phyloP scores from a whole-genome alignment of 1,140 invertebrate genomes.

The Pseudomyrmex pallidus region DNA sequence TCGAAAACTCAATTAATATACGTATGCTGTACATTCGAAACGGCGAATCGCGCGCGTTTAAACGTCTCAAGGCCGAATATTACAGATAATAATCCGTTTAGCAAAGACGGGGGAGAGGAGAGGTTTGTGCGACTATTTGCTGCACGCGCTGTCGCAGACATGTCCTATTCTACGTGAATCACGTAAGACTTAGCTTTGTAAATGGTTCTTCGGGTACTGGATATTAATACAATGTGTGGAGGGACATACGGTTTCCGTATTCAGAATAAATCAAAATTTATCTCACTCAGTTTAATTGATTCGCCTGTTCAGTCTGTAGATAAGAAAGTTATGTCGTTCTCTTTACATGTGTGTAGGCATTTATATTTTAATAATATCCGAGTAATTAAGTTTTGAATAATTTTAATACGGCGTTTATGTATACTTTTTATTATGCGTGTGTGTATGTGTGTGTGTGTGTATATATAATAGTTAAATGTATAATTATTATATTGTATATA shows the following conservation, averaged over 20 bases:
- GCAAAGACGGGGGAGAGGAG: constrained; percentile 17
- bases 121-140: constrained; percentile 44
- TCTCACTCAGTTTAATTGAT: background rate
- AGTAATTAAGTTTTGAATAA: too few species aligned
- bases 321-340: background rate
- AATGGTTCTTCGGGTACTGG: background rate
- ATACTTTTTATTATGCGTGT: too few species aligned
- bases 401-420: too few species aligned
- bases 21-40: constrained; percentile 1
- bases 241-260: background rate
- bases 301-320: background rate
- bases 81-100: constrained; percentile 52
- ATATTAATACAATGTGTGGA: constrained; percentile 12
- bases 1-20: constrained; percentile 41
- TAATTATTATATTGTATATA: too few species aligned
- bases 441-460: too few species aligned
- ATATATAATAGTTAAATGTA: too few species aligned
- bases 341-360: too few species aligned
- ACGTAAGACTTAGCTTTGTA: constrained; percentile 40
- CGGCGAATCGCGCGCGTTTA: constrained; percentile 37
- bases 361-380: too few species aligned
- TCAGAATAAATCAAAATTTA: constrained; percentile 22
- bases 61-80: constrained; percentile 46
- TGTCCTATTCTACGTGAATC: constrained; percentile 45
- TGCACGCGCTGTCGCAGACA: constrained; percentile 37